Conservation (phyloP, 2,113 vertebrate species). For the Willisornis vidua region DNA sequence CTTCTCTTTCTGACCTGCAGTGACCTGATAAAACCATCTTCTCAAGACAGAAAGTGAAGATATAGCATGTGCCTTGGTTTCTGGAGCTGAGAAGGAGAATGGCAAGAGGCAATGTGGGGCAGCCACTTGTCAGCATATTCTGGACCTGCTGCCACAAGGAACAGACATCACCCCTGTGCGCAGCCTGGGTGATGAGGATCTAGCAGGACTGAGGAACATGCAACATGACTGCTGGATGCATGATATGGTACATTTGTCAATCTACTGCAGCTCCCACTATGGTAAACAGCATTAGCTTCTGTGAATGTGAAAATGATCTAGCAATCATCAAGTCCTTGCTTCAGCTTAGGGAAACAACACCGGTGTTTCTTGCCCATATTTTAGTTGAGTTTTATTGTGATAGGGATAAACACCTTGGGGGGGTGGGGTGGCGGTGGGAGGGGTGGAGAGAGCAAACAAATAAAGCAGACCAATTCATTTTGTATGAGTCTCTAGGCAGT, state of each 20-base stretch:
- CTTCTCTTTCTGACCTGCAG: background rate
- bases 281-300: background rate
- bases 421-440: too few relatives aligned
- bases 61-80: fast-evolving
- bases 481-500: background rate
- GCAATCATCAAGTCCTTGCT: background rate
- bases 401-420: background rate
- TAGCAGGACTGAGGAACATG: background rate
- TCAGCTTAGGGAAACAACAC: background rate
- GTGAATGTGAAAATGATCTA: background rate
- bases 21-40: background rate
- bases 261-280: background rate
- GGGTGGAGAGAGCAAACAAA: background rate
- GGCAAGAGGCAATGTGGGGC: background rate
- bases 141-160: background rate
- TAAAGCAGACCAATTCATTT: background rate
- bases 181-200: fast-evolving
- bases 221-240: fast-evolving
- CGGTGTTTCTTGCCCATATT: background rate
- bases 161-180: background rate
- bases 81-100: background rate
- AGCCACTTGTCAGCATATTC: background rate
- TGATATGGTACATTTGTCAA: background rate
- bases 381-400: background rate
- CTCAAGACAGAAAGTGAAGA: background rate